A percentile compares a stretch with the other conserved stretches of the same genome.
phyloP scores from a whole-genome alignment of 2,888 invertebrate genomes.

The Belgica antarctica region DNA sequence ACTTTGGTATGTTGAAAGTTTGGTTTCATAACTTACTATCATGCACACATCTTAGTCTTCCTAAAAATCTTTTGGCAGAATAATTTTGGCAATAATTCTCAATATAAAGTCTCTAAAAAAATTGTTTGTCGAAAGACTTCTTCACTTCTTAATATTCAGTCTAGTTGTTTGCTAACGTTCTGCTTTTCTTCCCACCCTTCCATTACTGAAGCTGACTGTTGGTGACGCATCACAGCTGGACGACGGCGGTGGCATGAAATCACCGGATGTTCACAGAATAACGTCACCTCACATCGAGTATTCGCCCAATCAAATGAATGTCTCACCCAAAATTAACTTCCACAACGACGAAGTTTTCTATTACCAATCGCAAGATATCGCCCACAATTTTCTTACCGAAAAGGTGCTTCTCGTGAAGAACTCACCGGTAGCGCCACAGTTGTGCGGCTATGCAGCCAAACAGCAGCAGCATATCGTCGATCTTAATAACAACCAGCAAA shows the following conservation, averaged over 20 bases:
- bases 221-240: neutral
- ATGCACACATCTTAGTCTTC: neutral
- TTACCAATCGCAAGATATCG: conserved; percentile 35
- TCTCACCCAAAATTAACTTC: conserved; percentile 14
- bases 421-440: conserved; percentile 12
- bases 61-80: too few species aligned
- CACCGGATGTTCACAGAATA: neutral
- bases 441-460: neutral
- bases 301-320: conserved; percentile 32
- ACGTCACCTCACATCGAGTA: neutral
- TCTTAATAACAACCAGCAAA: conserved; percentile 24
- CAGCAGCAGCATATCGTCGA: neutral
- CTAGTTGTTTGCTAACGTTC: too few species aligned
- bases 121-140: too few species aligned
- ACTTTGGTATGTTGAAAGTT: conserved; percentile 39
- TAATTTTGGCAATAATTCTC: neutral
- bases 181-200: conserved; percentile 13
- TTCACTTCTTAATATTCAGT: neutral
- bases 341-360: conserved; percentile 24
- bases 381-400: conserved; percentile 23
- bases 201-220: conserved; percentile 32
- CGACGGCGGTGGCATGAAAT: neutral
- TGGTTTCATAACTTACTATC: neutral
- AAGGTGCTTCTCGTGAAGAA: conserved; percentile 22
- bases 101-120: too few species aligned